Evolutionary conservation across 2,888 invertebrate genomes (phyloP), one percentile per base, ranked within the genome.

Genomic region (Synergus umbraculus): DNA sequence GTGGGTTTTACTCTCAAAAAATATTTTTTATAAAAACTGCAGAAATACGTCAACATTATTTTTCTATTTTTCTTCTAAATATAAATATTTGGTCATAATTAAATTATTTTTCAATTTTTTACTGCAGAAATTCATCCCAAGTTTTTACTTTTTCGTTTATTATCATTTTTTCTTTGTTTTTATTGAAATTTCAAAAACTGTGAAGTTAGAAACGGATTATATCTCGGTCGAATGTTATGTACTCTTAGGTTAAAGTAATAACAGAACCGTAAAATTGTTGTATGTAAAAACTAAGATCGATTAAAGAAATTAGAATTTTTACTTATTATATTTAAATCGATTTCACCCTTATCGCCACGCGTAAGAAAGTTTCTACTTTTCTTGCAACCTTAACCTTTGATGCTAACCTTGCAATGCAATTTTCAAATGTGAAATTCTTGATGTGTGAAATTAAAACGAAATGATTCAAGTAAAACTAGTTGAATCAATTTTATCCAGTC

Each of bases 371-470:
- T 69, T 73, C 22, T 29, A 73, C 49, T 22, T 73, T n/a, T 4
- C 73, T 49, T 29, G 44, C 22, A 69, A 37, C 73, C 54, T 73
- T 54, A 41, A 73, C 49, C 49, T 73, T 73, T 73, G n/a, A 29
- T 54, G 1, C 73, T 54, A 73, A 73, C 49, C 73, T 37, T 49
- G 15, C 29, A 73, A 73, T 73, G 73, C 15, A n/a, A 49, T 10
- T 8, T n/a, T 41, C 15, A n/a, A 49, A 73, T 8, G 29, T 37
- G n/a, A 54, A 46, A n/a, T 54, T 73, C 37, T 46, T 69, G 15
- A 29, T 29, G 13, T 8, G 4, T 46, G 43, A 65, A 13, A 54
- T n/a, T 54, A 7, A 29, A 69, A 69, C 12, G 44, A 18, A 10
- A 69, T 69, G 46, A 69, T 69, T 73, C 49, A 73, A 29, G 49